Conservation (phyloP, 2,888 invertebrate species). For the Iphiclides podalirius region DNA sequence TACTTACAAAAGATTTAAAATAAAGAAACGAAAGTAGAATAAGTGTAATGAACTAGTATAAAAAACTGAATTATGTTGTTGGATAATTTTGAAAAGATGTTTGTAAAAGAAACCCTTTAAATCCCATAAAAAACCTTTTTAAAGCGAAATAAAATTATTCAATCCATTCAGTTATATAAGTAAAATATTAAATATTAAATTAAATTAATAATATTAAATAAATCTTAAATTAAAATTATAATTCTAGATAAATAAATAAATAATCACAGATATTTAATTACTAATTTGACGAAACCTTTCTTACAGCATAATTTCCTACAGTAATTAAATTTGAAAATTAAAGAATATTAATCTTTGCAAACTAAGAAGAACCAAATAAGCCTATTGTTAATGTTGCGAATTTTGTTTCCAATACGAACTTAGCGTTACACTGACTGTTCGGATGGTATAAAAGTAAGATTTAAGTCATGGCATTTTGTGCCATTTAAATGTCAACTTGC, state of each 20-base stretch:
- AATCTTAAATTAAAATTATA: neutral
- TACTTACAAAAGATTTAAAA: neutral
- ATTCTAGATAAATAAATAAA: neutral
- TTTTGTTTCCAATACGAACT: constrained; percentile 48
- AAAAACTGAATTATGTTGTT: too few species aligned
- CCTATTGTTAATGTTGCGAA: constrained; percentile 14
- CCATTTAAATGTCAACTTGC: constrained; percentile 22
- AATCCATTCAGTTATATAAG: too few species aligned
- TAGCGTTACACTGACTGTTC: constrained; percentile 25
- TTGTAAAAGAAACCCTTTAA: too few species aligned
- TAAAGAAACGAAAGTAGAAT: neutral
- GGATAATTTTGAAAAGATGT: too few species aligned
- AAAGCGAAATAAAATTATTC: too few species aligned
- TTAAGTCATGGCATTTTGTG: constrained; percentile 2
- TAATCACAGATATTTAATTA: constrained; percentile 10
- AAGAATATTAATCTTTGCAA: too few species aligned
- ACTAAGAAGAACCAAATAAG: neutral
- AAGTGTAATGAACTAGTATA: too few species aligned
- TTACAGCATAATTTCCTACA: neutral
- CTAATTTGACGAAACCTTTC: constrained; percentile 5
- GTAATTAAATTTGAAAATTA: too few species aligned
- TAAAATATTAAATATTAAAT: neutral
- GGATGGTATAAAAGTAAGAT: constrained; percentile 2
- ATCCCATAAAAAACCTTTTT: too few species aligned
- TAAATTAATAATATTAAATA: neutral